Evolutionary conservation across 2,113 vertebrate species (phyloP), one percentile per base, ranked within the genome.

Genomic region (Pholis gunnellus): DNA sequence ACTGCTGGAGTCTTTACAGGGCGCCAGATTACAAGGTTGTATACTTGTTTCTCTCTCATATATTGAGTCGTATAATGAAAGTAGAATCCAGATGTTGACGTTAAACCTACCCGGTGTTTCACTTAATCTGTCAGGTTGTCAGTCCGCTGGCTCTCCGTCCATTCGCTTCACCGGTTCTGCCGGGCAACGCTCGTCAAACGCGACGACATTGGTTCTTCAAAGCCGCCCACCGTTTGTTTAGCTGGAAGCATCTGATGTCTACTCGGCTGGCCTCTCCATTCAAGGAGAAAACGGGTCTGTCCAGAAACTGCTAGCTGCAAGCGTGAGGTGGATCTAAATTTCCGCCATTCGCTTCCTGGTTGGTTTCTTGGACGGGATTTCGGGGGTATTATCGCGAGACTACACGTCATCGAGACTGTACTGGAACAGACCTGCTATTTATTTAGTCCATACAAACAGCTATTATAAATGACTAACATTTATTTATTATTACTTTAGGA

Each of bases 281-380:
- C 52, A 44, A 27, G 38, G 46, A 27, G 57, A 29, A 68, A 3
- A 38, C 29, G 8, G 14, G 2, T 67, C 36, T 1, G 8, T 3
- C 4, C 10, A 27, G 17, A 68, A 71, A n/a, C 0, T 27, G 57
- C 3, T 2, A 75, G 1, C 18, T 40, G n/a, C 11, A 84, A 91
- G 82, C 44, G 79, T 86, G 88, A 92, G 78, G 57, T 84, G 85
- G 85, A 72, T 72, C 72, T 81, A 77, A 18, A 74, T 70, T 91
- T 91, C 91, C 92, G 88, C 76, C 87, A 64, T 85, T 72, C 81
- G 10, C 81, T 94, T 94, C 93, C 93, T 83, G 89, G 81, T 92
- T 87, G 13, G 36, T 27, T 44, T 48, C 4, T 18, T 60, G 0
- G 0, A 75, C 85, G 91, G 27, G 90, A 91, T 78, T 86, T 83